Conservation (phyloP, 2,888 invertebrate genomes). For the Cabera pusaria region DNA sequence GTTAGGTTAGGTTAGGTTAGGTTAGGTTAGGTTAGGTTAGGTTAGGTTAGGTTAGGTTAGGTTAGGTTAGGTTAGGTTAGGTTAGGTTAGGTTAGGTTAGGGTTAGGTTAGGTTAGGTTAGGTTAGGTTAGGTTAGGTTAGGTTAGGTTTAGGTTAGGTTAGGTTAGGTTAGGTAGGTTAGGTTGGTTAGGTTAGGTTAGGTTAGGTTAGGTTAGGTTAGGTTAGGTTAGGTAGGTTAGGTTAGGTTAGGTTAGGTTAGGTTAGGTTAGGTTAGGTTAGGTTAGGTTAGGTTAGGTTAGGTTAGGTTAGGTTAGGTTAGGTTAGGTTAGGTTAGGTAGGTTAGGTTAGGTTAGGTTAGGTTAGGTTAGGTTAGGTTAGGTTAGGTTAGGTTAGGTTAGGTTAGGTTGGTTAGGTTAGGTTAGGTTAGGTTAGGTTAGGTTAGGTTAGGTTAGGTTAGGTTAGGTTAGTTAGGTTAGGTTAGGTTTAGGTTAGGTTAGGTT, state of each 20-base stretch:
- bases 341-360: constrained; percentile 34
- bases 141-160: constrained; percentile 31
- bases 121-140: constrained; percentile 34
- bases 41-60: constrained; percentile 17
- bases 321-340: constrained; percentile 34
- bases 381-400: constrained; percentile 30
- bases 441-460: constrained; percentile 30
- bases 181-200: constrained; percentile 30
- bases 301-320: constrained; percentile 35
- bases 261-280: constrained; percentile 36
- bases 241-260: constrained; percentile 36
- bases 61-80: constrained; percentile 21
- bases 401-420: constrained; percentile 31
- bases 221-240: constrained; percentile 33
- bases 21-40: constrained; percentile 18
- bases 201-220: constrained; percentile 30
- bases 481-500: constrained; percentile 31
- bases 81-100: constrained; percentile 31
- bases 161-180: constrained; percentile 32
- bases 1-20: constrained; percentile 23
- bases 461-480: constrained; percentile 27
- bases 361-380: constrained; percentile 33
- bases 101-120: constrained; percentile 33
- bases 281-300: constrained; percentile 36
- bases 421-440: constrained; percentile 32